These are phyloP conservation scores for Neotragus moschatus DNA, from an alignment of 2,113 vertebrate species.

Conservation along the genomic window DNA sequence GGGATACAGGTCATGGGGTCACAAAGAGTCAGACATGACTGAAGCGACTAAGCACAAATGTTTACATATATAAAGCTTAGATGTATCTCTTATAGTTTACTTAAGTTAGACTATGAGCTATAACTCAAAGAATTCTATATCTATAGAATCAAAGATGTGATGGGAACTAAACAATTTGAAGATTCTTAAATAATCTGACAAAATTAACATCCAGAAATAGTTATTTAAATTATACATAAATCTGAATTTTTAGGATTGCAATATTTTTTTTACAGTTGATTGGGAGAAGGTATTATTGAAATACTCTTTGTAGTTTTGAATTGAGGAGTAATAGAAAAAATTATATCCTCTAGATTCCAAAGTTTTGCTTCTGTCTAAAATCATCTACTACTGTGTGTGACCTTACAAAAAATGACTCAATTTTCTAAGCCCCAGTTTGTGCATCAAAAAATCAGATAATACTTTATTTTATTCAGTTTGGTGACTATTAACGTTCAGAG, in stretches of 20 bases:
- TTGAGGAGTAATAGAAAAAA: background rate
- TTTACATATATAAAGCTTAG: background rate
- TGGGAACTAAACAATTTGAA: background rate
- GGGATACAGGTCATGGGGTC: background rate
- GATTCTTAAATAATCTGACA: background rate
- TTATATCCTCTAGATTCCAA: background rate
- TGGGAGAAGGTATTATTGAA: background rate
- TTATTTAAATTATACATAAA: background rate
- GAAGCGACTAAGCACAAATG: background rate
- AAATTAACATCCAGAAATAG: background rate
- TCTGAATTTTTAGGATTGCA: background rate
- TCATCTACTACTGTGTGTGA: background rate
- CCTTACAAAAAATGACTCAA: background rate
- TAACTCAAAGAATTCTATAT: background rate
- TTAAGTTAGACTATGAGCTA: background rate
- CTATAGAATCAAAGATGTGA: background rate
- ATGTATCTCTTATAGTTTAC: background rate
- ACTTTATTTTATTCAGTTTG: background rate
- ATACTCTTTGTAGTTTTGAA: background rate
- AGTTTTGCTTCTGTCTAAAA: background rate
- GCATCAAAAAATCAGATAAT: background rate
- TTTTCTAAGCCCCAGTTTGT: background rate
- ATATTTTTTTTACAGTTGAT: background rate
- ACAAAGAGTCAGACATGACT: background rate
- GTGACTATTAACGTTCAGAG: background rate